Evolutionary conservation across 2,797 vertebrate species (phyloP), one percentile per base, ranked within the genome.

Genomic region (Brachyalestes nurse): DNA sequence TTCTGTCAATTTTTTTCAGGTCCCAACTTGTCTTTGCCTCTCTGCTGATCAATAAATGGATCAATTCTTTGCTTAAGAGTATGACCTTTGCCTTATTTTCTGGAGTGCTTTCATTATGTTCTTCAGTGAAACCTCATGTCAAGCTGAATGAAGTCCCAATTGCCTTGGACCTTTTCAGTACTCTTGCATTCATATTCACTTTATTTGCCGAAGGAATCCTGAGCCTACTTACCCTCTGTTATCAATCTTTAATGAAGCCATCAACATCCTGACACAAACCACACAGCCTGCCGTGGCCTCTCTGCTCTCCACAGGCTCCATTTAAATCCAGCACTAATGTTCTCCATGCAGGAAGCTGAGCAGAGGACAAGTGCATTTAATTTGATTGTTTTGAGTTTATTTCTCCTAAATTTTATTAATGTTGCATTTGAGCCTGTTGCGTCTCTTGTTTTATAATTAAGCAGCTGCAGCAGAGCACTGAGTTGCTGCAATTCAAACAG

Each of bases 341-440:
- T 79, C 71, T 72, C 49, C 79, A 73, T 73, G 62, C 80, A 84
- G 85, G 87, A 86, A 85, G 70, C 74, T 61, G 72, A 82, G 75
- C 74, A 66, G 76, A 83, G 66, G 73, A 80, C 73, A 81, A 84
- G 61, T 83, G 75, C 76, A 81, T 81, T 84, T 84, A 86, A 87
- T 87, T 81, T 80, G 79, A 88, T 88, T 86, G 81, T 80, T 81
- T 74, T 28, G 62, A 78, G 79, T 80, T 82, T 80, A 79, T 75
- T 80, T 73, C 75, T 17, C 21, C 64, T 75, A 83, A 89, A 89
- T 87, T 51, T 72, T 74, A 88, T 89, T 89, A 82, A 65, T 75
- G 64, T 45, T 77, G 51, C 75, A 82, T 86, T 85, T 85, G 78
- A 71, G 71, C 72, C 78, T 75, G 60, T 34, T 84, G 57, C 73